Base-by-base conservation (phyloP, 35 echinoderm and acorn worm species). In the Amphiura filiformis region DNA sequence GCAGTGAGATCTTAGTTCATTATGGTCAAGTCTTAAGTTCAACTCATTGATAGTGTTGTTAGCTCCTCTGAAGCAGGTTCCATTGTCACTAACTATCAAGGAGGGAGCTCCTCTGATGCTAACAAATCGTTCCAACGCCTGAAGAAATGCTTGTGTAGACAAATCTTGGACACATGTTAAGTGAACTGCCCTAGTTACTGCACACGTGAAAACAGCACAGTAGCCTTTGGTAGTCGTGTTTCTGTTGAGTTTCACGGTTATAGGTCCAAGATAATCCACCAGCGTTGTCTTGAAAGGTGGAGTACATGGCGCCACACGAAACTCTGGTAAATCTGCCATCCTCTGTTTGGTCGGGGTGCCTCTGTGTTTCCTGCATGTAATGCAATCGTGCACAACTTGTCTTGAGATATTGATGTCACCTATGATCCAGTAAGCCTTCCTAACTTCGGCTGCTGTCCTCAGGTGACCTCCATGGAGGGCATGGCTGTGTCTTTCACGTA, bases 171-270 rank as follows among this genome's bases (percentile, higher is more conserved):
- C 93, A 40, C 86, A 88, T 7, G 88, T 94, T 34, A 94, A 41
- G 28, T 91, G 93, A 1, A 94, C 93, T 78, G 83, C 91, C 84
- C 93, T 90, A 0, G 86, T 95, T 9, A 95, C 93, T 31, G 89
- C 89, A 91, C 89, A 91, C 7, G 92, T 94, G 77, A 90, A 94
- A 9, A 94, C 78, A 47, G 82, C 88, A 75, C 92, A 94, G 87
- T 94, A 90, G 44, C 92, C 92, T 57, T 89, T 90, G 80, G 65
- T 84, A n/a, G 92, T 87, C 70, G 92, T 94, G 88, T 94, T 91
- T 30, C 88, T 57, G 36, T 87, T 93, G 32, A 94, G 52, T 79
- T 94, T 94, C 32, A 94, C 88, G 28, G 86, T 94, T 14, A 94
- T 78, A 40, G 92, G 92, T 12, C 92, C 92, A 33, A 94, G 78